Evolutionary conservation across 2,888 invertebrate species (phyloP).

Genomic region (Pinctada fucata): DNA sequence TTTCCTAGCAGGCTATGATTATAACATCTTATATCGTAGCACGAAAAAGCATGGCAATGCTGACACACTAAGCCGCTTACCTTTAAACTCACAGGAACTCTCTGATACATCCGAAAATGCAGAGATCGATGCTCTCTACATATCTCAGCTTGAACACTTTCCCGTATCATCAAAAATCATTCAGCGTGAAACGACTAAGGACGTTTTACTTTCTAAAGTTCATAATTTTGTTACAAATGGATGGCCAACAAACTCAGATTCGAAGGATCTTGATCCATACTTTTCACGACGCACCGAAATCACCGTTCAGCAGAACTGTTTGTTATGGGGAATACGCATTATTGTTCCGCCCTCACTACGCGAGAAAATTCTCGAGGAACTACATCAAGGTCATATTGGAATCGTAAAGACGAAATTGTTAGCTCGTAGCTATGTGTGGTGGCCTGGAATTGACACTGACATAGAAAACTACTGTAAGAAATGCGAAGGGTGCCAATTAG

Average conservation of each 20-base stretch:
- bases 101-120: neutral
- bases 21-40: slow-evolving; percentile 60
- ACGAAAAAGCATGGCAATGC: slow-evolving; percentile 64
- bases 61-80: slow-evolving; percentile 65
- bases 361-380: slow-evolving; percentile 45
- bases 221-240: neutral
- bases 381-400: slow-evolving; percentile 63
- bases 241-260: neutral
- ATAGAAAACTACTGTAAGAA: slow-evolving; percentile 49
- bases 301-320: slow-evolving; percentile 5
- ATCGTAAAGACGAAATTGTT: slow-evolving; percentile 61
- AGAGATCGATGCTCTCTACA: slow-evolving; percentile 5
- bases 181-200: slow-evolving; percentile 3
- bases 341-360: slow-evolving; percentile 58
- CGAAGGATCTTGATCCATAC: slow-evolving; percentile 11
- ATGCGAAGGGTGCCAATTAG: slow-evolving; percentile 42
- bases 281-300: slow-evolving; percentile 6
- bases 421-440: slow-evolving; percentile 63
- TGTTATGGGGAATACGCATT: slow-evolving; percentile 58
- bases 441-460: slow-evolving; percentile 52
- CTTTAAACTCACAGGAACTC: slow-evolving; percentile 9
- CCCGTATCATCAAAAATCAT: slow-evolving; percentile 5
- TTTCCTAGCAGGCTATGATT: slow-evolving; percentile 69
- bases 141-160: slow-evolving; percentile 6
- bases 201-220: neutral